Evolutionary conservation across 2,797 vertebrate genomes (phyloP).

Genomic region (Gymnothorax reevesii): DNA sequence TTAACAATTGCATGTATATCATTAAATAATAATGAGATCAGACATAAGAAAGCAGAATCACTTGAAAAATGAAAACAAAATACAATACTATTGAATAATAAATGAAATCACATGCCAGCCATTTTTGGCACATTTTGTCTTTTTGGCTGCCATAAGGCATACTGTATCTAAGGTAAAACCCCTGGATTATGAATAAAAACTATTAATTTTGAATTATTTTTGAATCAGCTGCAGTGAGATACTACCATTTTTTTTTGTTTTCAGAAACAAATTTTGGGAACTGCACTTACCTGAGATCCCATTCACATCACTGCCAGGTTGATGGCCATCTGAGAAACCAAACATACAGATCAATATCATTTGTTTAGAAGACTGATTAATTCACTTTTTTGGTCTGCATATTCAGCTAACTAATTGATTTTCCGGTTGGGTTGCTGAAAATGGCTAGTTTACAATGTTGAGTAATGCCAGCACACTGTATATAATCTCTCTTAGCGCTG

Average conservation of each 20-base stretch:
- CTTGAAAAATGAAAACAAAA: background rate
- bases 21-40: background rate
- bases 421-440: background rate
- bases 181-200: background rate
- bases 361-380: background rate
- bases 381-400: background rate
- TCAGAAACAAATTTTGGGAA: background rate
- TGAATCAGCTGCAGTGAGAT: background rate
- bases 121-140: background rate
- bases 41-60: background rate
- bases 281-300: conserved; percentile 54
- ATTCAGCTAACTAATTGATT: background rate
- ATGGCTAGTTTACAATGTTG: background rate
- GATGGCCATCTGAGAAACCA: conserved; percentile 48
- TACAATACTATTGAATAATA: background rate
- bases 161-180: background rate
- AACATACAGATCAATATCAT: background rate
- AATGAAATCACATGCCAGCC: background rate
- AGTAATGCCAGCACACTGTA: background rate
- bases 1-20: background rate
- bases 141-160: background rate
- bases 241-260: background rate
- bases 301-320: conserved; percentile 55
- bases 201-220: background rate
- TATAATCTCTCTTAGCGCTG: background rate